Evolutionary conservation across 1,140 invertebrate species (phyloP).

Genomic region (Ceratoteleas bidentatus): DNA sequence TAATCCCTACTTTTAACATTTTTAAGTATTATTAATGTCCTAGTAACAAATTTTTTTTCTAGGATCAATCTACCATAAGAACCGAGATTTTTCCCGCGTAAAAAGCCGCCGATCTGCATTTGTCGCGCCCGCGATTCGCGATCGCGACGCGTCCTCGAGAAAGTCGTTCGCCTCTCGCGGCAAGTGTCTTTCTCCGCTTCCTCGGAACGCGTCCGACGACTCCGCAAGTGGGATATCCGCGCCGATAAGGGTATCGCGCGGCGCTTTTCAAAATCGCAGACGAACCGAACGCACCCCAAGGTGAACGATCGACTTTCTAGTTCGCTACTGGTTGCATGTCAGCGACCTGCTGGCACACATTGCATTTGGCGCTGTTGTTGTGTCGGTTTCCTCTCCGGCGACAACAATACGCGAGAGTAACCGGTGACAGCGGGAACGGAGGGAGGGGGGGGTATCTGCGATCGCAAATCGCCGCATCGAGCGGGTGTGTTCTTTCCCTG

Average conservation of each 20-base stretch:
- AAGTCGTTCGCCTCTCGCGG: too few species aligned
- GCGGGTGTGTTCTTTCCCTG: too few species aligned
- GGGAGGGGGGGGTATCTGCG: conserved; percentile 30
- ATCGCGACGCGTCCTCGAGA: too few species aligned
- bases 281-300: conserved; percentile 57
- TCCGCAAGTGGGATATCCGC: conserved; percentile 19
- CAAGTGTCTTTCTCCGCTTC: too few species aligned
- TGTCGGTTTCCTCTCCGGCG: conserved; percentile 51
- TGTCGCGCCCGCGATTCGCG: too few species aligned
- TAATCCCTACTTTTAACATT: too few species aligned
- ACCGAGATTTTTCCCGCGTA: too few species aligned
- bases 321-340: conserved; percentile 69
- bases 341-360: conserved; percentile 75
- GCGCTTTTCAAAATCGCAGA: conserved; percentile 55
- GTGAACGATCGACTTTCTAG: conserved; percentile 69
- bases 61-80: too few species aligned
- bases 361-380: conserved; percentile 63
- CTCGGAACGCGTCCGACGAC: not conserved
- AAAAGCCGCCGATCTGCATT: too few species aligned
- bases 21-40: too few species aligned
- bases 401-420: conserved; percentile 38
- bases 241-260: conserved; percentile 60
- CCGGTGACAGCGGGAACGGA: conserved; percentile 20
- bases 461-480: conserved; percentile 26
- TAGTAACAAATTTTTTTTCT: too few species aligned